These are phyloP conservation scores for Eulemur rubriventer DNA, from an alignment of 2,797 vertebrate species.

Conservation along the genomic window DNA sequence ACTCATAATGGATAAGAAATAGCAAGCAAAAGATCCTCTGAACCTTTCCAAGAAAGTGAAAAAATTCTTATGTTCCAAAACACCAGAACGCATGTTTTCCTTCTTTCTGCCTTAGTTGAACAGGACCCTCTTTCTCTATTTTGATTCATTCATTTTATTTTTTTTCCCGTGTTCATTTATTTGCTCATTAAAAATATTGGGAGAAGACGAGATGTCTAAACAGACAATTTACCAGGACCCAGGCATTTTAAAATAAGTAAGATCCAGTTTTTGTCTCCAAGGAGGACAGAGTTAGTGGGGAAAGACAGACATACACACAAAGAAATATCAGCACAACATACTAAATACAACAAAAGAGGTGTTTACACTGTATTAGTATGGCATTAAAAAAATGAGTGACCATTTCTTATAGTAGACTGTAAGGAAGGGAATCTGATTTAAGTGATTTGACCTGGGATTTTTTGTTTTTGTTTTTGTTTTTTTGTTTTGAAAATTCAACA, in stretches of 20 bases:
- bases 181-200: background rate
- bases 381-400: background rate
- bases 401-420: background rate
- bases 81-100: background rate
- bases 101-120: background rate
- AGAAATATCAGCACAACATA: background rate
- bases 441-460: background rate
- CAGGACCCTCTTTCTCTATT: background rate
- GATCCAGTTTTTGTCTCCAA: background rate
- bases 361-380: background rate
- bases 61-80: background rate
- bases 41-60: slow-evolving; percentile 1
- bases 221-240: background rate
- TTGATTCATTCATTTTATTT: background rate
- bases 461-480: background rate
- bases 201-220: background rate
- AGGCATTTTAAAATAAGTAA: background rate
- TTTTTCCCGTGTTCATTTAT: background rate
- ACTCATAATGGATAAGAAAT: background rate
- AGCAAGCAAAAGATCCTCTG: background rate
- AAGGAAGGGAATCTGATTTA: background rate
- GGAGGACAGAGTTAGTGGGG: background rate
- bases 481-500: background rate
- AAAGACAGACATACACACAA: background rate
- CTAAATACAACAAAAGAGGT: background rate